These are phyloP conservation scores for Drosophila albomicans DNA, from an alignment of 1,140 invertebrate species.

Conservation along the genomic window DNA sequence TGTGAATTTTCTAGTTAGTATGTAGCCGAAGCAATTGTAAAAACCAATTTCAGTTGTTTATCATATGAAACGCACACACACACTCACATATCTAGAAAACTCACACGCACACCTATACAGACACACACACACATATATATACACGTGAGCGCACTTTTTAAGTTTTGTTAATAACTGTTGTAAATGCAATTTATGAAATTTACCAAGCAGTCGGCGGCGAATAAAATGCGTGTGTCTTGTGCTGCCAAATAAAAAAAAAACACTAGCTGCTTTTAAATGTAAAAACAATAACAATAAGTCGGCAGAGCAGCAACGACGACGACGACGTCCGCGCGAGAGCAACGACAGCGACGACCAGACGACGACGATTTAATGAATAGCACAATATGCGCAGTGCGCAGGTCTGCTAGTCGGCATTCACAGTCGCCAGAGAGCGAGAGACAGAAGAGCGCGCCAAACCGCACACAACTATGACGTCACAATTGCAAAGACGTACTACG, in stretches of 20 bases:
- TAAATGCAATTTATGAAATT: constrained; percentile 8
- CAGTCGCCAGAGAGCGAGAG: too few relatives aligned
- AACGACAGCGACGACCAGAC: constrained; percentile 51
- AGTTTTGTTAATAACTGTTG: constrained; percentile 12
- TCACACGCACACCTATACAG: constrained; percentile 8
- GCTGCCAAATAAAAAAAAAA: constrained; percentile 46
- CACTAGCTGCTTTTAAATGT: constrained; percentile 34
- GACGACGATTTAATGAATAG: constrained; percentile 40
- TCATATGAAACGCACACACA: constrained; percentile 11
- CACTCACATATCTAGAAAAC: constrained; percentile 8
- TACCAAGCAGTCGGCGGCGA: constrained; percentile 37
- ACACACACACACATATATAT: constrained; percentile 17
- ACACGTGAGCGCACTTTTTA: constrained; percentile 29
- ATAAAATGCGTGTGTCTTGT: constrained; percentile 40
- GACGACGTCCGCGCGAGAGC: constrained; percentile 52
- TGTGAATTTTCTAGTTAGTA: constrained; percentile 36
- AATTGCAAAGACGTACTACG: constrained; percentile 1
- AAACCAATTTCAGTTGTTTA: constrained; percentile 43
- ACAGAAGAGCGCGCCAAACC: constrained; percentile 3
- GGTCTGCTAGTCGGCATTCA: constrained; percentile 26
- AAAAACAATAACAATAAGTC: constrained; percentile 58
- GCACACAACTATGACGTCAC: constrained; percentile 33
- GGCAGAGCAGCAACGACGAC: constrained; percentile 47
- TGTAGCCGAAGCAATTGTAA: constrained; percentile 31
- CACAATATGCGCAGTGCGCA: constrained; percentile 30